Percentiles rank a stretch among this genome's conserved stretches.
phyloP scores from a whole-genome alignment of 2,888 invertebrate species.

The Eilema depressum region DNA sequence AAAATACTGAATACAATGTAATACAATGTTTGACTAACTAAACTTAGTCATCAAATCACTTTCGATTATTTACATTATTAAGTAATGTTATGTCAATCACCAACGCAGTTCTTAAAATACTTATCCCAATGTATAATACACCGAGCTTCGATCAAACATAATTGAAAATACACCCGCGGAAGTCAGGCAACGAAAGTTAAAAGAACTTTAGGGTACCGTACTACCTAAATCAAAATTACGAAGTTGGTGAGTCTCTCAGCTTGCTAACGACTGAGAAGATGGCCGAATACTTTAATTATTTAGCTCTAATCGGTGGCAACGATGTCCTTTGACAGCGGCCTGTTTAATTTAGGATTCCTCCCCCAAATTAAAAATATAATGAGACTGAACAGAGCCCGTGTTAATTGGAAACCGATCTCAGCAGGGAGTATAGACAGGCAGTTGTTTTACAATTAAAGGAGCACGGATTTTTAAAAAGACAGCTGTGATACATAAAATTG shows the following conservation, averaged over 20 bases:
- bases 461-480: conserved; percentile 14
- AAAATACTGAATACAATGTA: too few species aligned
- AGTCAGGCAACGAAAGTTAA: conserved; percentile 57
- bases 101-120: background rate
- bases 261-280: conserved; percentile 81
- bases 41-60: too few species aligned
- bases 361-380: conserved; percentile 88
- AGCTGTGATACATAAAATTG: background rate
- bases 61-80: background rate
- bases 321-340: conserved; percentile 85
- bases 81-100: background rate
- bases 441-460: conserved; percentile 33
- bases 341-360: conserved; percentile 85
- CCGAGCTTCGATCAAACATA: conserved; percentile 24
- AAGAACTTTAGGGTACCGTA: conserved; percentile 58
- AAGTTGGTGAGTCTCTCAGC: conserved; percentile 78
- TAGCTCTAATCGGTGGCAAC: conserved; percentile 83
- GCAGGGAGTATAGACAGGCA: conserved; percentile 63
- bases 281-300: conserved; percentile 86
- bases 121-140: conserved; percentile 21
- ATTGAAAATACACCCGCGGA: conserved; percentile 50
- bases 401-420: conserved; percentile 87
- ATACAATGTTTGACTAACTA: too few species aligned
- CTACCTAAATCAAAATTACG: conserved; percentile 78
- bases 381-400: conserved; percentile 81